Evolutionary conservation across 2,797 vertebrate genomes (phyloP), one percentile per base, ranked within the genome.

Genomic region (Notolabrus celidotus): DNA sequence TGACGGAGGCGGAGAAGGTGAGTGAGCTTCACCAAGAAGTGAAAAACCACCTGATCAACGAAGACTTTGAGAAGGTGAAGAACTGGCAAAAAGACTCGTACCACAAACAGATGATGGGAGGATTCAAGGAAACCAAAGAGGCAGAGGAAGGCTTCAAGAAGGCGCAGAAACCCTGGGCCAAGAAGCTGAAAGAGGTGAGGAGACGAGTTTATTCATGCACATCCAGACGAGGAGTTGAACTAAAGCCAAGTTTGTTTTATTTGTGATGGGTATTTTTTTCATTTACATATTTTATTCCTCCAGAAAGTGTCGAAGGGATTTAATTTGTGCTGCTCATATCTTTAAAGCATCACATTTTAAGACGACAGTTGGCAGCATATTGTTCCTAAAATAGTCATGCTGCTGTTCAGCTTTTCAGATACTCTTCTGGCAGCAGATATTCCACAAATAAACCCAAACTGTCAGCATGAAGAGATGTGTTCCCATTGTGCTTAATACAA

Each of bases 31-130:
- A 99, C 86, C 97, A 98, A 87, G 97, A 97, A 0, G 89, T 98
- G 88, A 99, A 95, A 90, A 97, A 96, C 91, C 92, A 67, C 68
- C 92, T 99, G 82, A 86, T 97, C 64, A 96, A 93, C 0, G 95
- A 96, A 0, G 98, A 98, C 90, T 95, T 99, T 0, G 98, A 99
- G 92, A 99, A 99, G 88, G 96, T 99, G 84, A 98, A 97, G 94
- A 99, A 98, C 93, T 99, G 98, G 98, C 98, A 99, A 93, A 99
- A 99, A 84, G 98, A 99, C 0, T 94, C 93, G 23, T 99, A 97
- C 91, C 98, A 99, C 94, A 99, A 99, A 80, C 98, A 99, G 92
- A 98, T 99, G 94, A 99, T 99, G 93, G 98, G 98, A 1, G 95
- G 98, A 81, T 99, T 98, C 94, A 99, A 98, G 89, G 97, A 99